A percentile compares a stretch with the other conserved stretches of the same genome.
Evolutionary conservation across 2,113 vertebrate genomes (phyloP).

Genomic region (Petromus typicus): DNA sequence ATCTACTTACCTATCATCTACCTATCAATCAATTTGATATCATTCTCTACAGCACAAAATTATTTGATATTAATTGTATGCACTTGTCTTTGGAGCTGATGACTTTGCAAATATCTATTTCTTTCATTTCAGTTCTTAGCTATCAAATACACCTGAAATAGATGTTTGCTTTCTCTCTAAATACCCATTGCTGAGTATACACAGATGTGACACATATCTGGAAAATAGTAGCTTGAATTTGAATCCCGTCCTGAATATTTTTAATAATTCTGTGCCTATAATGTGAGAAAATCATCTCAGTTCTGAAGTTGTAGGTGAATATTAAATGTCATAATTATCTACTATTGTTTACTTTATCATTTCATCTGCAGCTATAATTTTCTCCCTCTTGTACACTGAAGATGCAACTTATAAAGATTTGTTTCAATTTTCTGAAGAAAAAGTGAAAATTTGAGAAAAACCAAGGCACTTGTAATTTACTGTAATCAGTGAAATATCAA

Average conservation of each 20-base stretch:
- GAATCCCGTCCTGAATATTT: not conserved
- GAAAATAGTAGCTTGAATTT: conserved; percentile 5
- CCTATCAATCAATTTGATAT: not conserved
- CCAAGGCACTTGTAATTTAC: not conserved
- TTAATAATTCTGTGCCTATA: not conserved
- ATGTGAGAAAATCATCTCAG: not conserved
- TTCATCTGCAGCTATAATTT: not conserved
- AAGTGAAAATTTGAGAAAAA: conserved; percentile 14
- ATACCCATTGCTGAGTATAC: not conserved
- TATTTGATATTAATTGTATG: conserved; percentile 19
- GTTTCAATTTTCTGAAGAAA: conserved; percentile 13
- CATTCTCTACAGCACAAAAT: not conserved
- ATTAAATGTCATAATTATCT: not conserved
- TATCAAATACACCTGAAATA: not conserved
- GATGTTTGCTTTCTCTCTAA: conserved; percentile 28
- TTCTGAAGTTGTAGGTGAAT: not conserved
- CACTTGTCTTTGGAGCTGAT: not conserved
- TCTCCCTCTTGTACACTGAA: not conserved
- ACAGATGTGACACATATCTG: not conserved
- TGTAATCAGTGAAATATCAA: not conserved
- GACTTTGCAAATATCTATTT: not conserved
- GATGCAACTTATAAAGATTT: not conserved
- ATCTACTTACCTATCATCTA: too few species aligned
- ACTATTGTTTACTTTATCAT: not conserved
- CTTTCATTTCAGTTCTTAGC: not conserved